Percentiles rank a stretch among this genome's conserved stretches.
These are phyloP conservation scores for Standfussiana lucernea DNA, from an alignment of 2,888 invertebrate species.

Conservation along the genomic window DNA sequence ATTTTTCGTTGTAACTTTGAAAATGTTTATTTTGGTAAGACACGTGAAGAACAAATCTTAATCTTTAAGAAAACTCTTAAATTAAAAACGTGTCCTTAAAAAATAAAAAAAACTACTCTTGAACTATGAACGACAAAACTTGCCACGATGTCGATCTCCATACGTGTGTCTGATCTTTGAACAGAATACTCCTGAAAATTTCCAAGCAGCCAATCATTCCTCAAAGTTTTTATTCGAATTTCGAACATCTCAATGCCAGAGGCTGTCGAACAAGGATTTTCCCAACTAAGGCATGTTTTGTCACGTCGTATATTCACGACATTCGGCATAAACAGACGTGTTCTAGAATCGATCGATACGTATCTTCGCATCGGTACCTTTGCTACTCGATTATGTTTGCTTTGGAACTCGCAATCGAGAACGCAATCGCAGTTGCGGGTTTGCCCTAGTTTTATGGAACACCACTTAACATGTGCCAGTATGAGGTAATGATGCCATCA, in stretches of 20 bases:
- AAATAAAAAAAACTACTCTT: background rate
- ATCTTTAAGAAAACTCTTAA: background rate
- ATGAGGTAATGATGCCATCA: conserved; percentile 9
- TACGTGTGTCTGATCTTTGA: background rate
- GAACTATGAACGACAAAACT: background rate
- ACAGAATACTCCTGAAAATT: background rate
- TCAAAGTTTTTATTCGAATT: conserved; percentile 30
- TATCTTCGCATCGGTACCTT: conserved; percentile 46
- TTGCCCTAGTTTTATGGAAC: conserved; percentile 49
- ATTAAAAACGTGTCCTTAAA: background rate
- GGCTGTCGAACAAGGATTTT: conserved; percentile 36
- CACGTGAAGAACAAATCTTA: background rate
- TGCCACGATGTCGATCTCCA: background rate
- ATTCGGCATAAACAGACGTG: conserved; percentile 55
- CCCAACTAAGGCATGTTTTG: conserved; percentile 44
- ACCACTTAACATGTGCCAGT: conserved; percentile 5
- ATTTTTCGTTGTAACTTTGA: background rate
- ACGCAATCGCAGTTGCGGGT: conserved; percentile 43
- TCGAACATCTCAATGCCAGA: conserved; percentile 5
- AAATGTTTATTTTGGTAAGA: background rate
- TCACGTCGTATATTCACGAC: conserved; percentile 56
- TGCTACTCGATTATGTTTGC: conserved; percentile 53
- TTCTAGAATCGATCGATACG: conserved; percentile 56
- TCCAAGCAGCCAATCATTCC: conserved; percentile 14
- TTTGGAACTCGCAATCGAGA: conserved; percentile 40